Evolutionary conservation across 2,113 vertebrate species (phyloP).

Genomic region (Mormyrus lacerda): DNA sequence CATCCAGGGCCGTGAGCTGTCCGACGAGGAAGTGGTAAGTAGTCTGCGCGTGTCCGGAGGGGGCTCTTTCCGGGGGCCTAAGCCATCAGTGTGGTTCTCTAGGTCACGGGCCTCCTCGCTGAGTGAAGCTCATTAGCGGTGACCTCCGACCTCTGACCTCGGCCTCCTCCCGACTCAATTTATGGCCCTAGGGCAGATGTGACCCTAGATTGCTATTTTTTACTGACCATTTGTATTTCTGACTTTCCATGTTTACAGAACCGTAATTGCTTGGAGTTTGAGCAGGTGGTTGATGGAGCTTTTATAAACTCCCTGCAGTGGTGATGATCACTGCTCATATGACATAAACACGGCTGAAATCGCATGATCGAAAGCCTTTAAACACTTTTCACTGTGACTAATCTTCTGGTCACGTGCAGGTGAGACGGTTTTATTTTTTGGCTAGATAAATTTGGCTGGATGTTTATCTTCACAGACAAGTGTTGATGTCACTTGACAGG

Average conservation of each 20-base stretch:
- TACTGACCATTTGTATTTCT: not conserved
- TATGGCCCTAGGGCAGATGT: not conserved
- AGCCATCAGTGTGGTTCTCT: not conserved
- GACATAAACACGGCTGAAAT: not conserved
- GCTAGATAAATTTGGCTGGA: not conserved
- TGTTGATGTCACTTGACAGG: not conserved
- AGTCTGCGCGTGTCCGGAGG: slow-evolving; percentile 12
- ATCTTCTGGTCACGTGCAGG: not conserved
- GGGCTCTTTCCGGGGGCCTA: not conserved
- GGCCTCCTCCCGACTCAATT: slow-evolving; percentile 47
- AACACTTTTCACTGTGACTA: not conserved
- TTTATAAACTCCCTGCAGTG: not conserved
- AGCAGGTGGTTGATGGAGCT: not conserved
- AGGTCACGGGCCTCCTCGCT: slow-evolving; percentile 44
- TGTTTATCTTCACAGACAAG: not conserved
- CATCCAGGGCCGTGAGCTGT: slow-evolving; percentile 95
- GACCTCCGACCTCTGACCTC: slow-evolving; percentile 53
- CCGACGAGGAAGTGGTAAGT: slow-evolving; percentile 97
- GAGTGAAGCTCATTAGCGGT: slow-evolving; percentile 54
- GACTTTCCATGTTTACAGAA: not conserved
- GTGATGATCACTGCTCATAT: not conserved
- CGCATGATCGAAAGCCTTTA: not conserved
- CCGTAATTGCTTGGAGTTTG: not conserved
- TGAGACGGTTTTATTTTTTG: not conserved
- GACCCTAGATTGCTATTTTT: not conserved